Base-by-base conservation (phyloP, 1,140 invertebrate genomes). In the Atta colombica region DNA sequence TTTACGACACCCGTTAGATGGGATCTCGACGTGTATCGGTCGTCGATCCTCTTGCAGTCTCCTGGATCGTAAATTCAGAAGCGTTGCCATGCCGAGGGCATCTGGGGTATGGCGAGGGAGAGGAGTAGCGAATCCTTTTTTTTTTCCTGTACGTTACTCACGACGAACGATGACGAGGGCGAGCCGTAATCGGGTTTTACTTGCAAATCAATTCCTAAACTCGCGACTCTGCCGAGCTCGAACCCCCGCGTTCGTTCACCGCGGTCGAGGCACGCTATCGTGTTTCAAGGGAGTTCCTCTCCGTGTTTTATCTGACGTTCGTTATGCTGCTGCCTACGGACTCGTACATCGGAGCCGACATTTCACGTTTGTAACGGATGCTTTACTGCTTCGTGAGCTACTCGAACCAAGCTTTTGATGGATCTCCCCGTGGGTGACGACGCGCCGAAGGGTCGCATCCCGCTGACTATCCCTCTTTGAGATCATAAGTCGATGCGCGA, bases 131-230 rank as follows among this genome's bases (percentile, higher is more conserved):
- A 21, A 35, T 31, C 55, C 55, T 85, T 72, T 72, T 85, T 74
- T 61, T 71, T 60, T 58, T 28, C 51, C 31, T 49, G 77, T 49
- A 68, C 49, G 77, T 69, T 12, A 53, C 65, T 51, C 60, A 65
- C 72, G 78, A 85, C 82, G 81, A 89, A 55, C 69, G 87, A 80
- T 77, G 88, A 88, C 77, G 86, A 74, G 31, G 60, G 65, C 35
- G 28, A 35, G 31, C 5, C 66, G 91, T 88, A 77, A 85, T 89
- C 89, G 88, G 89, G 92, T 93, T 93, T 94, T 93, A 91, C 92
- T 94, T 94, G 93, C 93, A 94, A 94, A 94, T 94, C 92, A 88
- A 94, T 90, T 91, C 89, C 93, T 94, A 94, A 94, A 93, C 91
- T 39, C 55, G 69, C 51, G 28, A 60, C 45, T 53, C 75, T 21